phyloP scores from a whole-genome alignment of 2,113 vertebrate species.

The Hippocampus mohnikei region DNA sequence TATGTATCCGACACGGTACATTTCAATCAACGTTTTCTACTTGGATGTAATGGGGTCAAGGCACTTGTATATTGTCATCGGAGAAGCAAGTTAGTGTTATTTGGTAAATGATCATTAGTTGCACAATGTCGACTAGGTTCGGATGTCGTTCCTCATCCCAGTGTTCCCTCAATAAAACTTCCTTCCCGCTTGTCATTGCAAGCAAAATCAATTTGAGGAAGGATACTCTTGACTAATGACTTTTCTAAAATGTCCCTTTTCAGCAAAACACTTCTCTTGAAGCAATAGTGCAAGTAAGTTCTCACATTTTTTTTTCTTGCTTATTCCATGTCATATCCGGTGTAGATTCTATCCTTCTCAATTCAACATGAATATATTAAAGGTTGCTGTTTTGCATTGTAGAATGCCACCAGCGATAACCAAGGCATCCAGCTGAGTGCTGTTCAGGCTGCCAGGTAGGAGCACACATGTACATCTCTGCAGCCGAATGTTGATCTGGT shows the following conservation, averaged over 20 bases:
- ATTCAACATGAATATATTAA: background rate
- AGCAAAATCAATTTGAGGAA: conserved; percentile 7
- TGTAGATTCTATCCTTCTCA: background rate
- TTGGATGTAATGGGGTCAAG: background rate
- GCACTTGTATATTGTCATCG: background rate
- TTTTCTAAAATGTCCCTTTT: conserved; percentile 21
- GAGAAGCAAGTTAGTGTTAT: background rate
- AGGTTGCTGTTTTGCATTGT: conserved; percentile 57
- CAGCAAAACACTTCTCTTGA: conserved; percentile 98
- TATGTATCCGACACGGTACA: background rate
- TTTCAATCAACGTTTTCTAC: background rate
- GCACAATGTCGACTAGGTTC: background rate
- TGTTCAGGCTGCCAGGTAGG: conserved; percentile 96
- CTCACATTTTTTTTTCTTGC: background rate
- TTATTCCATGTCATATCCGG: background rate
- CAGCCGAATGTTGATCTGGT: background rate
- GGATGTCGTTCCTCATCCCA: background rate
- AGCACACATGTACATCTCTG: background rate
- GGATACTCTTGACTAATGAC: background rate
- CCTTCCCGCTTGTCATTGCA: conserved; percentile 3
- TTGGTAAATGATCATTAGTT: background rate
- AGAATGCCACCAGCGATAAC: conserved; percentile 99
- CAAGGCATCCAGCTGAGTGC: conserved; percentile 96
- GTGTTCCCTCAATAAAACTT: background rate
- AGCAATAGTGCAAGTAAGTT: conserved; percentile 97